phyloP scores from a whole-genome alignment of 2,888 invertebrate genomes.

The Ernsta delagoae region DNA sequence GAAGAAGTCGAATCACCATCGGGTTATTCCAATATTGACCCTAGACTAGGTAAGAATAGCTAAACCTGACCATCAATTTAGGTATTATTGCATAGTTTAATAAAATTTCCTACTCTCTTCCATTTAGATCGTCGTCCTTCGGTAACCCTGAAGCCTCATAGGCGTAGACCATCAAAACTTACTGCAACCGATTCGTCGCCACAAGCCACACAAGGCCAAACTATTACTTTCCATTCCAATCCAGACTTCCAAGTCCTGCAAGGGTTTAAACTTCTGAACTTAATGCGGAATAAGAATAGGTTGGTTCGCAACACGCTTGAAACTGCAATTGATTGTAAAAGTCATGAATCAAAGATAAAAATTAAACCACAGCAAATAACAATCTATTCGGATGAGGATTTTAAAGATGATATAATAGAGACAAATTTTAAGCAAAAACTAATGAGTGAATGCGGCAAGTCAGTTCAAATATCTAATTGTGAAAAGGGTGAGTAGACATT shows the following conservation, averaged over 20 bases:
- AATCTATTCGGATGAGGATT: conserved; percentile 45
- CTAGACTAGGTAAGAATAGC: conserved; percentile 59
- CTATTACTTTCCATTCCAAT: conserved; percentile 66
- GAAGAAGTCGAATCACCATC: conserved; percentile 54
- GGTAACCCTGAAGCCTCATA: too few relatives aligned
- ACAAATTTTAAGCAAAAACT: conserved; percentile 53
- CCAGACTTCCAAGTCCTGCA: conserved; percentile 73
- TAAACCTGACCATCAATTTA: too few relatives aligned
- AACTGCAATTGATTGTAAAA: conserved; percentile 49
- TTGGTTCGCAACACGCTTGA: conserved; percentile 53
- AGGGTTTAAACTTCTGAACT: conserved; percentile 72
- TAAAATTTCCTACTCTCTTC: too few relatives aligned
- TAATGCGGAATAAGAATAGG: conserved; percentile 59
- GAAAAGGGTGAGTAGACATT: conserved; percentile 21
- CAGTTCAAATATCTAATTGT: conserved; percentile 25
- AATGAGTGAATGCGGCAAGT: conserved; percentile 62
- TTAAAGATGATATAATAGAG: conserved; percentile 44
- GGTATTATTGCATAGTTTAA: too few relatives aligned
- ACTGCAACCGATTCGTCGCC: conserved; percentile 49
- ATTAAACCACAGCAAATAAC: conserved; percentile 38
- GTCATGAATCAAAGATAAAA: conserved; percentile 47
- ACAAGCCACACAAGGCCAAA: conserved; percentile 59
- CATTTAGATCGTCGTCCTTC: too few relatives aligned
- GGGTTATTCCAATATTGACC: conserved; percentile 71
- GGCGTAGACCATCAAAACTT: conserved; percentile 55